Conservation (phyloP, 2,888 invertebrate species). For the Dysmachus trigonus region DNA sequence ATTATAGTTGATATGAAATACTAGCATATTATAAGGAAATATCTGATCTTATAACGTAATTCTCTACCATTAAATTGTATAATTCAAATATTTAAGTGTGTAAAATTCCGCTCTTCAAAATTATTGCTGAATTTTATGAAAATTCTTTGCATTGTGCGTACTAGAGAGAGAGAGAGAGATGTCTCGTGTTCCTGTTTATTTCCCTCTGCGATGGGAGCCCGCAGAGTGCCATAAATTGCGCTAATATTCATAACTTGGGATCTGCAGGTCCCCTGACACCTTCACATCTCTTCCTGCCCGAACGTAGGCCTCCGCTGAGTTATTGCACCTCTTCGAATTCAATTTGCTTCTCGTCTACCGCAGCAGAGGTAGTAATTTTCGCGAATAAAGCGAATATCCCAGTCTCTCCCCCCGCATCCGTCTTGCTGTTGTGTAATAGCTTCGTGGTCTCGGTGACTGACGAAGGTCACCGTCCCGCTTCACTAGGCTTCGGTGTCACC, state of each 20-base stretch:
- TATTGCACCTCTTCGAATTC: not conserved
- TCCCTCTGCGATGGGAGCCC: not conserved
- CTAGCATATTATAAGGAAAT: no score
- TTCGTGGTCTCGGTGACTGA: not conserved
- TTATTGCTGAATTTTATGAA: no score
- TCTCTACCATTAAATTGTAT: no score
- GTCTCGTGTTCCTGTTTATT: not conserved
- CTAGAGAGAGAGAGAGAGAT: not conserved
- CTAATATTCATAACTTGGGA: not conserved
- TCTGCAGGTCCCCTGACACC: not conserved
- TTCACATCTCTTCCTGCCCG: not conserved
- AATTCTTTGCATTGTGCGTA: no score
- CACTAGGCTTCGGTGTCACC: not conserved
- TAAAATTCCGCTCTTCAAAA: no score
- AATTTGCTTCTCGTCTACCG: not conserved
- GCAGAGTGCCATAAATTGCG: not conserved
- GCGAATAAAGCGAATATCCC: not conserved
- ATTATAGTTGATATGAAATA: no score
- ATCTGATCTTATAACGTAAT: no score
- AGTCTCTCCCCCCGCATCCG: not conserved
- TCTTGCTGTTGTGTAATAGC: not conserved
- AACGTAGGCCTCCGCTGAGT: not conserved
- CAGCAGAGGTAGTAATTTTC: not conserved
- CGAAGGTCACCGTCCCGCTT: not conserved
- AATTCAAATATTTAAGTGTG: no score